Percentiles rank a stretch among this genome's conserved stretches.
phyloP scores from a whole-genome alignment of 2,113 vertebrate genomes.

The Cavia aperea region DNA sequence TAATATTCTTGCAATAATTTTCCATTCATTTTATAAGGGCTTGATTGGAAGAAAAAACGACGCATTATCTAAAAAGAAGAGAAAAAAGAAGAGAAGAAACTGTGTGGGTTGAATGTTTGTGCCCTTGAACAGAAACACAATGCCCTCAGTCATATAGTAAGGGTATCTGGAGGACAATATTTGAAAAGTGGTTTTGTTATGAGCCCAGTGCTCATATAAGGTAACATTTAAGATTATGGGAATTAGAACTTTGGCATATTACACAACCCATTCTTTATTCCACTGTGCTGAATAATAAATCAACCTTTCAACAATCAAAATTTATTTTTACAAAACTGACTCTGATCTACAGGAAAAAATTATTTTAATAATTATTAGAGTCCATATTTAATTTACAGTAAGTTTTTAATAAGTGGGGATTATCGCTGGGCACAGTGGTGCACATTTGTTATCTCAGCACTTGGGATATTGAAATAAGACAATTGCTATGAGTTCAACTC shows the following conservation, averaged over 20 bases:
- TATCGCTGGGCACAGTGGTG: neutral
- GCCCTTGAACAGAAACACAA: neutral
- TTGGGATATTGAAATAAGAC: too few relatives aligned
- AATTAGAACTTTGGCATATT: neutral
- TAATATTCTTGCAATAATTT: neutral
- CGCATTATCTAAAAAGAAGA: neutral
- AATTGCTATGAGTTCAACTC: too few relatives aligned
- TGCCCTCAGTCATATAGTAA: neutral
- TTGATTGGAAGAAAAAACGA: neutral
- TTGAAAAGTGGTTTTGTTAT: neutral
- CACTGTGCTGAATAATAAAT: neutral
- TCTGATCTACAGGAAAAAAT: neutral
- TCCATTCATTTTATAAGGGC: neutral
- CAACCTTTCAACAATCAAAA: neutral
- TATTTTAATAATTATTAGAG: neutral
- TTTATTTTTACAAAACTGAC: neutral
- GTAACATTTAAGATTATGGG: neutral
- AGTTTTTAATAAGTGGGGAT: neutral
- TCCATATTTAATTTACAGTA: conserved; percentile 7
- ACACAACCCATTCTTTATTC: neutral
- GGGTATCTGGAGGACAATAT: neutral
- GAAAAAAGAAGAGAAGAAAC: neutral
- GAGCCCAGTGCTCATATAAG: neutral
- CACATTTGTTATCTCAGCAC: too few relatives aligned
- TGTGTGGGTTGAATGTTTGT: neutral